Conservation (phyloP, 2,888 invertebrate genomes). For the Pollenia amentaria region DNA sequence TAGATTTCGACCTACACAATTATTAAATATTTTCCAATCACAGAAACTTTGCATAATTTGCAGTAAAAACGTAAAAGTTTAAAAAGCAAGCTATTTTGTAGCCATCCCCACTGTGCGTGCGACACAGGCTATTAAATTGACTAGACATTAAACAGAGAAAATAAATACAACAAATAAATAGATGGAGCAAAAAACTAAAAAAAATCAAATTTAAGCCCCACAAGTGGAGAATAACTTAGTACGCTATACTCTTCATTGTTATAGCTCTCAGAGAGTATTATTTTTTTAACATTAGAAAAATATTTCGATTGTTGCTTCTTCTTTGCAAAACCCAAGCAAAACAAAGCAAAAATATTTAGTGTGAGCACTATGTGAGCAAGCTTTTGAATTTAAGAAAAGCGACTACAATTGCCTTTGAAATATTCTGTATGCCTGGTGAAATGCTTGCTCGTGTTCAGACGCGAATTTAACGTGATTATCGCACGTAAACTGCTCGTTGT, state of each 20-base stretch:
- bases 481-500: conserved; percentile 73
- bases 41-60: too few relatives aligned
- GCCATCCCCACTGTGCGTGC: background rate
- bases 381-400: conserved; percentile 26
- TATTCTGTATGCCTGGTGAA: conserved; percentile 74
- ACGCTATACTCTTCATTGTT: conserved; percentile 4
- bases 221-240: conserved; percentile 3
- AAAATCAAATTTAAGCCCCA: conserved; percentile 3
- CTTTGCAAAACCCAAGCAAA: background rate
- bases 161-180: conserved; percentile 9
- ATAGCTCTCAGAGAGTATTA: conserved; percentile 37
- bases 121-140: conserved; percentile 30
- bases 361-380: background rate
- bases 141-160: conserved; percentile 48
- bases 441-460: conserved; percentile 77
- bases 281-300: background rate
- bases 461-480: conserved; percentile 71
- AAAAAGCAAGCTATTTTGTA: background rate
- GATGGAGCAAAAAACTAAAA: conserved; percentile 4
- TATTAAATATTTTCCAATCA: too few relatives aligned
- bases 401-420: conserved; percentile 18
- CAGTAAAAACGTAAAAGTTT: background rate
- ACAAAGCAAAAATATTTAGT: background rate
- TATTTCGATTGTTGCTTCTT: conserved; percentile 6
- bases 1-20: too few relatives aligned